These are phyloP conservation scores for Craterocephalus amniculus DNA, from an alignment of 2,797 vertebrate genomes.

Conservation along the genomic window DNA sequence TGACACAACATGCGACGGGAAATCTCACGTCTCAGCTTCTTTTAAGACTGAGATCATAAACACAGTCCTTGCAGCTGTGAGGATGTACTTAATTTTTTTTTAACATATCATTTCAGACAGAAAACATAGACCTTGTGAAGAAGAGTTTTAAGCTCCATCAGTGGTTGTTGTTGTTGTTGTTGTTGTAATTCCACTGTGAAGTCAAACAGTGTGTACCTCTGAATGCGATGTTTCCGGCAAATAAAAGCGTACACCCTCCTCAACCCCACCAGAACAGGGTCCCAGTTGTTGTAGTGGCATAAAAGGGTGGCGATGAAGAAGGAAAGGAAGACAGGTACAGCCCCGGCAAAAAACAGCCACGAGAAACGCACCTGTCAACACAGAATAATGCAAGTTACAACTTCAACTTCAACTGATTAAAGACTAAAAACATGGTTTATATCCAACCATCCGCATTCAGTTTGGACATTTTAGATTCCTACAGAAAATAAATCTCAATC, in stretches of 20 bases:
- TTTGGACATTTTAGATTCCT: neutral
- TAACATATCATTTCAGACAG: too few relatives aligned
- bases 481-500: too few relatives aligned
- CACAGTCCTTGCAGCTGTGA: too few relatives aligned
- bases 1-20: too few relatives aligned
- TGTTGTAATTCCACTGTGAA: neutral
- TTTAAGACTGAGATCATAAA: too few relatives aligned
- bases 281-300: constrained; percentile 99
- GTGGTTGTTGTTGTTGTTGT: too few relatives aligned
- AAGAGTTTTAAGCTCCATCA: too few relatives aligned
- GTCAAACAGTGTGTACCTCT: constrained; percentile 80
- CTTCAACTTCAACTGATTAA: neutral
- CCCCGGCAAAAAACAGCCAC: constrained; percentile 95
- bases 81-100: too few relatives aligned
- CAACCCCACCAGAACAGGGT: constrained; percentile 94
- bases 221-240: constrained; percentile 91
- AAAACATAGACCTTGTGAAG: too few relatives aligned
- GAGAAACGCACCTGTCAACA: constrained; percentile 91
- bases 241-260: constrained; percentile 93
- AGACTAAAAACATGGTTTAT: neutral
- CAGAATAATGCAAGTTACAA: neutral
- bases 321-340: constrained; percentile 93
- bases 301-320: constrained; percentile 93
- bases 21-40: too few relatives aligned
- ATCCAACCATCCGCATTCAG: neutral